Evolutionary conservation across 1,140 invertebrate species (phyloP), one percentile per base, ranked within the genome.

Genomic region (Caenorhabditis inopinata): DNA sequence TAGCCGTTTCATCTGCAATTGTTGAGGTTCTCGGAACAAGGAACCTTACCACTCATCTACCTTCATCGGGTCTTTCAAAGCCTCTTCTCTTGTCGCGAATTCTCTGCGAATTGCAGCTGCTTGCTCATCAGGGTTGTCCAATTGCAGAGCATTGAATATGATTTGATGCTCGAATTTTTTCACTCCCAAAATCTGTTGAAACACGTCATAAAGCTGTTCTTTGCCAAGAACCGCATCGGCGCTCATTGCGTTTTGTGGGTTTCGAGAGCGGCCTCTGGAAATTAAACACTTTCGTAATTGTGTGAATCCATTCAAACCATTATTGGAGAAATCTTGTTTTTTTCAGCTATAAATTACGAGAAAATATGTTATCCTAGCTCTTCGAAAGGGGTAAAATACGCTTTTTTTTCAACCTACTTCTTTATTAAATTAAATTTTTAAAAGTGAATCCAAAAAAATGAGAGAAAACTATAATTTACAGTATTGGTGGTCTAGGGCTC

Each of bases 131-230:
- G 95, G 94, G 88, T 96, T 99, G 89, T 99, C 97, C 90, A 99
- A 91, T 95, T 96, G 87, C 87, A 98, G 92, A 83, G 96, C 96
- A 91, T 99, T 99, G 91, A 96, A 99, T 58, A 99, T 92, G 85
- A 99, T 93, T 90, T 98, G 96, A 90, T 99, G 97, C 90, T 99
- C 97, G 90, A 99, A 99, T 90, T 99, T 99, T 91, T 99, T 99
- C 12, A 99, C 94, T 49, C 93, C 93, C 79, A 99, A 91, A 84
- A 99, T 97, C 90, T 98, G 96, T 89, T 99, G 97, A 90, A 99
- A 99, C 95, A 99, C 97, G 90, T 99, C 97, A 90, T 97, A 99
- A 0, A 99, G 92, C 90, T 97, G 96, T 88, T 98, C 96, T 90
- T 97, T 97, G 77, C 94, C 94, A 79, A 96, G 91, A 87, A 96